Conservation (phyloP, 2,113 vertebrate genomes). For the Malurus elegans region DNA sequence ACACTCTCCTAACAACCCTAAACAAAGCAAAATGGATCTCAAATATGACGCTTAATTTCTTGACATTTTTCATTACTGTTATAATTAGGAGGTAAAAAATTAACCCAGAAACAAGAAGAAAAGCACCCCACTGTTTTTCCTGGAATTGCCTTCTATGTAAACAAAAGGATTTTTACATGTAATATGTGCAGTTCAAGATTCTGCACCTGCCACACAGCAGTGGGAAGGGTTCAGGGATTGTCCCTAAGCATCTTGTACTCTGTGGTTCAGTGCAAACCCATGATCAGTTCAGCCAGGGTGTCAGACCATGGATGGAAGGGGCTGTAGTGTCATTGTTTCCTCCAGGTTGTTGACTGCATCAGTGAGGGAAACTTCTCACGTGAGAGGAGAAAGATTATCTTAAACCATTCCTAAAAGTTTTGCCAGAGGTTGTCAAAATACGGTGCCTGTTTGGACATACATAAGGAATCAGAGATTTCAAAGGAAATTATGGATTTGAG, state of each 20-base stretch:
- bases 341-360: not conserved
- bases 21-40: not conserved
- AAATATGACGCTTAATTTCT: not conserved
- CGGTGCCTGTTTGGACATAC: not conserved
- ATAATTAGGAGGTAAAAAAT: not conserved
- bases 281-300: not conserved
- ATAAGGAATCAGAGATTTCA: not conserved
- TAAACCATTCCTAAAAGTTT: not conserved
- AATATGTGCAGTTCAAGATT: not conserved
- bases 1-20: not conserved
- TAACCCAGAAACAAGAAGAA: not conserved
- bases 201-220: not conserved
- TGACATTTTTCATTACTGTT: not conserved
- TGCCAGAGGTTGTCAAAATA: not conserved
- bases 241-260: accelerated
- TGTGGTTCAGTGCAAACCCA: not conserved
- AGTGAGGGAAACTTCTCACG: not conserved
- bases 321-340: not conserved
- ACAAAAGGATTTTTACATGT: not conserved
- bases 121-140: not conserved
- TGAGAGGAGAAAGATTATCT: not conserved
- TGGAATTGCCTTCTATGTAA: not conserved
- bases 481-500: not conserved
- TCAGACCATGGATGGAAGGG: not conserved
- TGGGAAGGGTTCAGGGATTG: not conserved